Evolutionary conservation across 2,888 invertebrate genomes (phyloP).

Genomic region (Cremastinae sp.): DNA sequence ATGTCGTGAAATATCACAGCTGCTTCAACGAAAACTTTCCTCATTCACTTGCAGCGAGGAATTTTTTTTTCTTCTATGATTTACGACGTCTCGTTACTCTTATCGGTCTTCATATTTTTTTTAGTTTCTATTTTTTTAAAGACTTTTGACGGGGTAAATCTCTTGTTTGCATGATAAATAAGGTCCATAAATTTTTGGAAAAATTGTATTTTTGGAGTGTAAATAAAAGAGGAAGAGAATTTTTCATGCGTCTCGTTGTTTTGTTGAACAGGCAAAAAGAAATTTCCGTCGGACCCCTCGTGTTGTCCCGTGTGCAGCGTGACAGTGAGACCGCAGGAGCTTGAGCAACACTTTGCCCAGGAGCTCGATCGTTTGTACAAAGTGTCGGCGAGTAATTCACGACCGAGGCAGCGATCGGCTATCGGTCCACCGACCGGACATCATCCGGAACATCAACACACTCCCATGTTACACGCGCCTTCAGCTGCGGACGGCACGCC

Average conservation of each 20-base stretch:
- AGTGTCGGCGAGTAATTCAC: conserved; percentile 78
- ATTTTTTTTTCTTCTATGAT: conserved; percentile 7
- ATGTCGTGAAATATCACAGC: conserved; percentile 68
- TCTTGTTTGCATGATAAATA: too few species aligned
- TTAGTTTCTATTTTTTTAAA: conserved; percentile 22
- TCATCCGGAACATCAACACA: conserved; percentile 76
- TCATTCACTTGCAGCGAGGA: conserved; percentile 25
- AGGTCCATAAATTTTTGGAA: too few species aligned
- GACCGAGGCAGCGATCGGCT: conserved; percentile 76
- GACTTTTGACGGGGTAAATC: too few species aligned
- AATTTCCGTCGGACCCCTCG: conserved; percentile 83
- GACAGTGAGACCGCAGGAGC: conserved; percentile 89
- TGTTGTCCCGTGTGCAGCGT: conserved; percentile 95
- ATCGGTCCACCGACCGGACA: conserved; percentile 78
- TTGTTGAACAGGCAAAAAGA: conserved; percentile 76
- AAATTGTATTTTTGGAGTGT: too few species aligned
- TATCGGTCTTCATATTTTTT: background rate
- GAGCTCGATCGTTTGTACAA: conserved; percentile 89
- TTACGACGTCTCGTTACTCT: conserved; percentile 15
- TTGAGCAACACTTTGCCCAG: conserved; percentile 90
- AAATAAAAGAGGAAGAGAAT: too few species aligned
- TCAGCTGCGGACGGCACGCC: conserved; percentile 80
- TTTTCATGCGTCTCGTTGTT: conserved; percentile 15
- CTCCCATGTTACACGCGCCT: conserved; percentile 78
- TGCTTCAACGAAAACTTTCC: conserved; percentile 54